Base-by-base conservation (phyloP, 2,888 invertebrate genomes). In the Miltochrista miniata region DNA sequence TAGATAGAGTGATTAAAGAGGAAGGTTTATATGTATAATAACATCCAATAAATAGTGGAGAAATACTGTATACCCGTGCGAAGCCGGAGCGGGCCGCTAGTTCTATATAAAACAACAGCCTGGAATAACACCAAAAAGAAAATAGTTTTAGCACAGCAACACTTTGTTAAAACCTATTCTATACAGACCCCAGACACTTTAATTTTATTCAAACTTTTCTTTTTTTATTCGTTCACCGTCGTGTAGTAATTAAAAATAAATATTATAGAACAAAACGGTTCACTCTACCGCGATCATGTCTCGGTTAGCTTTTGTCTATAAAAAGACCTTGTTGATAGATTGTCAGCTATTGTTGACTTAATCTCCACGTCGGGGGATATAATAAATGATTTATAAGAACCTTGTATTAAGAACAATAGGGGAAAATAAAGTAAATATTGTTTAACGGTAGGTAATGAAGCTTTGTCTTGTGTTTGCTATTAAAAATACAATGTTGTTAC, bases 191-290 rank as follows among this genome's bases (percentile, higher is more conserved):
- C 52, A 10, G 13, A 14, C 0, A 15, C 15, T 1, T 33, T 1
- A 10, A 48, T 15, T n/a, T 7, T 15, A 36, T 36, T 53, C 38
- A 14, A 7, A 4, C 48, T 41, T 59, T 7, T 14, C 49, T 12
- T 33, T 48, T 62, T 75, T 72, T 76, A 72, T 76, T 68, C 57
- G 51, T 75, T 73, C 69, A 51, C 55, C 72, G 54, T 73, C 76
- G 80, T 89, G 89, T 89, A 83, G 80, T 90, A 90, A 91, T 90
- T 90, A 90, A 91, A 91, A 87, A 88, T 90, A 90, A 90, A 91
- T 89, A 90, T 86, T 85, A 88, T 86, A 24, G 18, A 4, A 91
- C 85, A 85, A 88, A 90, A 84, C 81, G 87, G 78, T 87, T 72
- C 87, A 84, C 83, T 90, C 85, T 81, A 74, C 80, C 59, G 54